phyloP scores from a whole-genome alignment of 2,888 invertebrate species.

The Pachymerium ferrugineum region DNA sequence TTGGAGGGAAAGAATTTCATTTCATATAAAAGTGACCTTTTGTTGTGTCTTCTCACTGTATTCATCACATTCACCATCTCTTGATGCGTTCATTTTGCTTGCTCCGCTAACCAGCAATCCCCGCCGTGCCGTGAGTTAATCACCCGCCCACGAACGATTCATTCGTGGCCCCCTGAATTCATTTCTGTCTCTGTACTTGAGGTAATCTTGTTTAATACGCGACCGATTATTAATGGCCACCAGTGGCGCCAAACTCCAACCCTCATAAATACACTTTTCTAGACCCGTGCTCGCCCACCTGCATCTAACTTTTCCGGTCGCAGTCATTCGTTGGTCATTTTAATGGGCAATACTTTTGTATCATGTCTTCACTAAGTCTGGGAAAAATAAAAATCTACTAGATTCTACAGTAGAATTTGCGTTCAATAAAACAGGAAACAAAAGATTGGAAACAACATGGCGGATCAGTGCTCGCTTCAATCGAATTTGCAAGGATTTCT shows the following conservation, averaged over 20 bases:
- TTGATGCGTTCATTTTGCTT: slow-evolving; percentile 21
- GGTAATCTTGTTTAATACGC: slow-evolving; percentile 21
- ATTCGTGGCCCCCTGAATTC: slow-evolving; percentile 13
- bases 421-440: no score
- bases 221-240: slow-evolving; percentile 14
- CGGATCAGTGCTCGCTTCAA: no score
- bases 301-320: slow-evolving; percentile 14
- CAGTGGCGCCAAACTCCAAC: slow-evolving; percentile 10
- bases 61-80: slow-evolving; percentile 18
- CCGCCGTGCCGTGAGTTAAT: slow-evolving; percentile 21
- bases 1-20: no score
- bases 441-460: no score
- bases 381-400: no score
- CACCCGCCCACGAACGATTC: slow-evolving; percentile 18
- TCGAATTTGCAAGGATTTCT: no score
- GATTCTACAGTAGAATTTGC: no score
- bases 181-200: slow-evolving; percentile 8
- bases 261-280: neutral
- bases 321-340: slow-evolving; percentile 1
- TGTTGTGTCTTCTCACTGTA: neutral
- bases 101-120: slow-evolving; percentile 18
- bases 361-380: no score
- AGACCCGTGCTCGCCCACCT: slow-evolving; percentile 5
- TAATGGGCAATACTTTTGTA: no score
- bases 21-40: no score